Percentiles rank a stretch among this genome's conserved stretches.
Conservation (phyloP, 37 sponge, comb jelly and placozoan genomes). For the Beroe forskalii region DNA sequence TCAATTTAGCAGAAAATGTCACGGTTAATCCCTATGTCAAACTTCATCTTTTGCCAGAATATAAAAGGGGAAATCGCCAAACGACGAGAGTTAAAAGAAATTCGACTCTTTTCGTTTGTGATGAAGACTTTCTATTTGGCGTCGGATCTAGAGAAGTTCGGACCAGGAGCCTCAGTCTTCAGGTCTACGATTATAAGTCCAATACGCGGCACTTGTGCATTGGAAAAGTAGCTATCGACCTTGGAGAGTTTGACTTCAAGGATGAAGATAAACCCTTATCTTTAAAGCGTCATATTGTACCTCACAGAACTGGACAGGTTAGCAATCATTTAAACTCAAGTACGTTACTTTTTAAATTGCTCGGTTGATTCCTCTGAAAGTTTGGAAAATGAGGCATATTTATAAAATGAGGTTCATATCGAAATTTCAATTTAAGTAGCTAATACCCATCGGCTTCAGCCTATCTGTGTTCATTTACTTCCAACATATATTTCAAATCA, state of each 20-base stretch:
- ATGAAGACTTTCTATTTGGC: constrained; percentile 56
- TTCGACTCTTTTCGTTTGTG: constrained; percentile 38
- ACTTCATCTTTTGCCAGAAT: constrained; percentile 58
- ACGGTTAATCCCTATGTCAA: constrained; percentile 61
- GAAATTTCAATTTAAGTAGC: no score
- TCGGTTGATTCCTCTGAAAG: no score
- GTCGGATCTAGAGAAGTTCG: constrained; percentile 49
- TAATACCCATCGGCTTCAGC: no score
- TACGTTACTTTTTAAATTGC: no score
- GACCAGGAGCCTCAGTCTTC: constrained; percentile 9
- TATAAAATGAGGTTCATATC: no score
- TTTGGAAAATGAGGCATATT: no score
- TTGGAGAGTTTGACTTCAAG: constrained; percentile 38
- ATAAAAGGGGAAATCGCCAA: constrained; percentile 37
- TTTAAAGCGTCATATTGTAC: constrained; percentile 45
- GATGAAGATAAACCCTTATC: constrained; percentile 63
- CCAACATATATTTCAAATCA: no score
- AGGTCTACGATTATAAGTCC: constrained; percentile 61
- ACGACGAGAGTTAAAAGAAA: constrained; percentile 52
- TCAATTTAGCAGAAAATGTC: not conserved
- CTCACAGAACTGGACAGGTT: constrained; percentile 20
- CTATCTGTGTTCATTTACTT: no score
- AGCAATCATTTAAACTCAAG: no score
- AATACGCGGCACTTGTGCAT: constrained; percentile 45
- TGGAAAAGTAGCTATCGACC: constrained; percentile 11